Conservation (phyloP, 1,140 invertebrate genomes). For the Arion vulgaris region DNA sequence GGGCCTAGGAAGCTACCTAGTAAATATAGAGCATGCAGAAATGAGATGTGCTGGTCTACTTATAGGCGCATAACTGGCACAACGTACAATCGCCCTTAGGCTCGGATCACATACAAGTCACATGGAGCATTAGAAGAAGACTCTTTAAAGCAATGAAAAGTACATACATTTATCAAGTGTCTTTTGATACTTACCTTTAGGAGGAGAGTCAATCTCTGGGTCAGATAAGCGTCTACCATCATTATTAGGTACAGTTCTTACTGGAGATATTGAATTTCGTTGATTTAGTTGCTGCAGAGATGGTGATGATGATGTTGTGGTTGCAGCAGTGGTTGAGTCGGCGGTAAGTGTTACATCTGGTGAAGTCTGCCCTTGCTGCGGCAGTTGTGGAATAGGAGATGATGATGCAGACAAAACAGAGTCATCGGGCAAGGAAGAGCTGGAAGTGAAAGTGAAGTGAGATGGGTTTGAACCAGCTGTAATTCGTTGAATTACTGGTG, state of each 20-base stretch:
- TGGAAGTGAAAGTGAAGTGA: slow-evolving; percentile 72
- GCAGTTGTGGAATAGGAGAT: no score
- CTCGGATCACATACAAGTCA: no score
- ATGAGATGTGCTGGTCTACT: no score
- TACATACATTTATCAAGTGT: no score
- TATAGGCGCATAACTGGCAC: no score
- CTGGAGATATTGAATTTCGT: slow-evolving; percentile 24
- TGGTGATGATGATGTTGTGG: slow-evolving; percentile 22
- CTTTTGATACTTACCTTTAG: slow-evolving; percentile 91
- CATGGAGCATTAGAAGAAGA: no score
- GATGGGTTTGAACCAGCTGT: slow-evolving; percentile 70
- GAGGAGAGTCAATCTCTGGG: slow-evolving; percentile 92
- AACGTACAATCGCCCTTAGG: no score
- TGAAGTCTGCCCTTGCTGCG: not conserved
- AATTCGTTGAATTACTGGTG: slow-evolving; percentile 64
- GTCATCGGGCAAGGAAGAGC: slow-evolving; percentile 60
- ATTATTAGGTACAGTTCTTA: not conserved
- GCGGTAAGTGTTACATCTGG: not conserved
- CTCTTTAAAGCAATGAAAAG: no score
- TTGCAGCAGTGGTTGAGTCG: not conserved
- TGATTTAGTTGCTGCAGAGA: slow-evolving; percentile 33
- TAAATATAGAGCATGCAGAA: no score
- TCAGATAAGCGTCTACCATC: slow-evolving; percentile 84
- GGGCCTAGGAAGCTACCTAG: no score
- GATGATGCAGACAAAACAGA: slow-evolving; percentile 47